phyloP scores from a whole-genome alignment of 2,113 vertebrate genomes.

The Opisthocomus hoazin region DNA sequence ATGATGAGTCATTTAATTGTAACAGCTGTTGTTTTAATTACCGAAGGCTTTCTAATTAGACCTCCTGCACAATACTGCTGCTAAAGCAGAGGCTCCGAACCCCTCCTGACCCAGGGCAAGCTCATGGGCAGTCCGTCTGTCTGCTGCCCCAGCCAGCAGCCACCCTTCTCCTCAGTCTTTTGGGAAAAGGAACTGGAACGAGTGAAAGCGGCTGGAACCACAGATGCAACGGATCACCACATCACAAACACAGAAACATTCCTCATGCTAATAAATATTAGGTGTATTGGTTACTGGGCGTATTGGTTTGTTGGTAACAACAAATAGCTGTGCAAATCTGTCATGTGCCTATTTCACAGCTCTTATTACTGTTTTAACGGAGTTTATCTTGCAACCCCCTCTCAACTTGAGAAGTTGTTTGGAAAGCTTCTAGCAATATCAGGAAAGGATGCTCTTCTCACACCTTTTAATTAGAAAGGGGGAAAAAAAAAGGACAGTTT shows the following conservation, averaged over 20 bases:
- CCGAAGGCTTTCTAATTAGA: conserved; percentile 62
- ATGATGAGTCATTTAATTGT: conserved; percentile 64
- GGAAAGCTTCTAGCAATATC: background rate
- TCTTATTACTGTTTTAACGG: background rate
- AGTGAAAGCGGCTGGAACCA: background rate
- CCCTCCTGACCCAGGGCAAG: background rate
- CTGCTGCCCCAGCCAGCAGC: background rate
- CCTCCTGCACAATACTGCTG: conserved; percentile 32
- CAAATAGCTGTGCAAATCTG: background rate
- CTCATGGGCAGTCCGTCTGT: background rate
- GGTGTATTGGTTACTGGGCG: background rate
- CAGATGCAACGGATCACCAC: background rate
- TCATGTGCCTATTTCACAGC: background rate
- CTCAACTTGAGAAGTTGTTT: background rate
- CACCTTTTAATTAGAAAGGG: background rate
- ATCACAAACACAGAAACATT: background rate
- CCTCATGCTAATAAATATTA: background rate
- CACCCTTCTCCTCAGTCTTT: conserved; percentile 46
- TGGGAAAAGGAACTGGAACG: background rate
- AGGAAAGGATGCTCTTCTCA: background rate
- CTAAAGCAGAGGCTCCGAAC: conserved; percentile 5
- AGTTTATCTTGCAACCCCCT: background rate
- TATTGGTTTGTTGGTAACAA: background rate
- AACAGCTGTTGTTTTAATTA: conserved; percentile 72
- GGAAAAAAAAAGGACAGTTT: background rate